Percentiles rank a stretch among this genome's conserved stretches.
These are phyloP conservation scores for Deroptyus accipitrinus DNA, from an alignment of 2,113 vertebrate genomes.

Conservation along the genomic window DNA sequence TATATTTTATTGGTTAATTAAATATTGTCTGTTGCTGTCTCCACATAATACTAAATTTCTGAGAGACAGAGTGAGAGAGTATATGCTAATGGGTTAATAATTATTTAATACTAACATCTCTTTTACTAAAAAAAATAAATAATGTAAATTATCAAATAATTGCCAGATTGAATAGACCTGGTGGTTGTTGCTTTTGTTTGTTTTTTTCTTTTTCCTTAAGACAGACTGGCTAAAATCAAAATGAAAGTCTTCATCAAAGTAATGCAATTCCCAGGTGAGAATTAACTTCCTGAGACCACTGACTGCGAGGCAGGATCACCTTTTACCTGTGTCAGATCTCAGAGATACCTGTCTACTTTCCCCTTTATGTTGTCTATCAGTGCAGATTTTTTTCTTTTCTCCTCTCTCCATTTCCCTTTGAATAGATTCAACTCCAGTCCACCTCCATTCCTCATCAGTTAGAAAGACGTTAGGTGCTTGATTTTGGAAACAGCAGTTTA, in stretches of 20 bases:
- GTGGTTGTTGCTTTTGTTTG: neutral
- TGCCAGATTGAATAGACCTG: neutral
- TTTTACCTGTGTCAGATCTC: neutral
- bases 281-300: neutral
- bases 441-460: neutral
- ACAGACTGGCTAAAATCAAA: neutral
- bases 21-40: neutral
- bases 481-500: neutral
- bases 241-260: neutral
- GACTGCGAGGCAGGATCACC: rapidly evolving
- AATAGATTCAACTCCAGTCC: neutral
- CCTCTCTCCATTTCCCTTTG: neutral
- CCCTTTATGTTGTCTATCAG: neutral
- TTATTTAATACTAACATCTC: neutral
- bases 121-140: neutral
- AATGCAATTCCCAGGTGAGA: neutral
- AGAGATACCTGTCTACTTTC: neutral
- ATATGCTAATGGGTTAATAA: neutral
- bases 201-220: neutral
- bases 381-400: neutral
- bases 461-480: neutral
- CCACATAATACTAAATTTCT: neutral
- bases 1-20: neutral
- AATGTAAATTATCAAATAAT: neutral
- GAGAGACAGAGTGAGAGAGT: neutral